Conservation (phyloP, 2,113 vertebrate species). For the Callorhinus ursinus region DNA sequence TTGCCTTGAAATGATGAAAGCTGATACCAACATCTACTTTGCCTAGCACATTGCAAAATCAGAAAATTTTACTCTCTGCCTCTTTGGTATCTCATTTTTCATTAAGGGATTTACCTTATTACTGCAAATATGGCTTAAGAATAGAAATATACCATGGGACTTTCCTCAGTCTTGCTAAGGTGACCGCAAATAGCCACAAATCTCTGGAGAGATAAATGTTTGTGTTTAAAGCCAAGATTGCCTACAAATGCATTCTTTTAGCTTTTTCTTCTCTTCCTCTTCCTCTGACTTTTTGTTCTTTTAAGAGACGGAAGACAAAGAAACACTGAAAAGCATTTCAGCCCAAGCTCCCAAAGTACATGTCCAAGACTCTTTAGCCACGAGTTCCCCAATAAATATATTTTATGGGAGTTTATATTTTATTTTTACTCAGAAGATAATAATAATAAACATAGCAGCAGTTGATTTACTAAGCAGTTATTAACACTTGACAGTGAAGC, state of each 20-base stretch:
- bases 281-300: background rate
- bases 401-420: background rate
- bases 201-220: constrained; percentile 6
- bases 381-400: background rate
- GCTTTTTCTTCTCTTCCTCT: background rate
- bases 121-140: background rate
- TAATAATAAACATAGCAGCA: background rate
- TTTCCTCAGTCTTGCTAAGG: constrained; percentile 57
- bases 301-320: background rate
- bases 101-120: constrained; percentile 67
- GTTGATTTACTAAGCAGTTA: background rate
- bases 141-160: constrained; percentile 64
- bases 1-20: background rate
- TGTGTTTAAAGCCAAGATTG: background rate
- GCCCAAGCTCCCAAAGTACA: background rate
- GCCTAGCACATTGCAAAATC: background rate
- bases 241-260: background rate
- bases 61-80: background rate
- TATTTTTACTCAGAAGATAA: constrained; percentile 4
- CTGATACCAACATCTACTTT: background rate
- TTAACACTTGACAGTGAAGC: background rate
- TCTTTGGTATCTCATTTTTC: constrained; percentile 49
- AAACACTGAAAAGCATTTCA: background rate
- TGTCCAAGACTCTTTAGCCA: background rate
- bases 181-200: background rate